These are phyloP conservation scores for Chelon labrosus DNA, from an alignment of 2,797 vertebrate species.

Conservation along the genomic window DNA sequence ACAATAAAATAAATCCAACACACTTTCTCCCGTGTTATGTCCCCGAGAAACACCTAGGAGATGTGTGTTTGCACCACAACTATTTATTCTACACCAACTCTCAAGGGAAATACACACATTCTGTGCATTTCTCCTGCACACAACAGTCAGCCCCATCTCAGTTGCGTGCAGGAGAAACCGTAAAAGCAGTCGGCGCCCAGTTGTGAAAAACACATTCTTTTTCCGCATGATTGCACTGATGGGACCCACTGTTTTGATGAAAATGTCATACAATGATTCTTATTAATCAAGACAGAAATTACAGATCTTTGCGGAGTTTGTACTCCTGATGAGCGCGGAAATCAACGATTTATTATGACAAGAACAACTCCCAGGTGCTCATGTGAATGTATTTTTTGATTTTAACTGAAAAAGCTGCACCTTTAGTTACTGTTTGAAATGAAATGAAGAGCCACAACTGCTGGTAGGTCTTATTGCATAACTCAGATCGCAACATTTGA, in stretches of 20 bases:
- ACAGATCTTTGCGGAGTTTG: background rate
- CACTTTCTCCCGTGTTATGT: constrained; percentile 22
- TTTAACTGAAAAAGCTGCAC: background rate
- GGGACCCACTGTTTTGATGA: background rate
- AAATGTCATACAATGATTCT: constrained; percentile 16
- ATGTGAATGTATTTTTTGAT: background rate
- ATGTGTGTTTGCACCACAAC: constrained; percentile 35
- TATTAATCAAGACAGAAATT: constrained; percentile 15
- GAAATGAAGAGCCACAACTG: background rate
- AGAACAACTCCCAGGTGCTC: background rate
- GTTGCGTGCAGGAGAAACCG: constrained; percentile 25
- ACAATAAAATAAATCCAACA: background rate
- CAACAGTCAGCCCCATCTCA: constrained; percentile 13
- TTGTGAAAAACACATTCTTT: constrained; percentile 27
- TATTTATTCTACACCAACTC: constrained; percentile 25
- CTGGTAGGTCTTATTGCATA: background rate
- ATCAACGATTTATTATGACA: background rate
- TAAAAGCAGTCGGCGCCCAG: constrained; percentile 16
- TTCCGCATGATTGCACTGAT: constrained; percentile 22
- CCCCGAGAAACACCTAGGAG: constrained; percentile 25
- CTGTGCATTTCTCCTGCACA: background rate
- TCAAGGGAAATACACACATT: constrained; percentile 27
- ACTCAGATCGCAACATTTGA: background rate
- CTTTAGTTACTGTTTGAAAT: background rate
- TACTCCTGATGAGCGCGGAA: background rate